Base-by-base conservation (phyloP, 2,888 invertebrate species). In the Torymus aiolomorphi region DNA sequence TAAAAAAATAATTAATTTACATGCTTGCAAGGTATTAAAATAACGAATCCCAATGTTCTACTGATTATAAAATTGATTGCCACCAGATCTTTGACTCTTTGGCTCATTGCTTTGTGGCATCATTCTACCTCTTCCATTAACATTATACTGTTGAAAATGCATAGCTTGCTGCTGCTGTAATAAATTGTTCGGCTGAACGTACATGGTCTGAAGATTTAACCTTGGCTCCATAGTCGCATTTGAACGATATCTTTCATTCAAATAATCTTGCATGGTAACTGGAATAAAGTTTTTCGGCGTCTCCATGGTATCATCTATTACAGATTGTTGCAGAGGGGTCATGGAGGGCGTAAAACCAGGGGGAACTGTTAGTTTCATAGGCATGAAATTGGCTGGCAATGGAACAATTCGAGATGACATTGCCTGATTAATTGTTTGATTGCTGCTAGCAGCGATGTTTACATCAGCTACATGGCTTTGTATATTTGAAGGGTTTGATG, bases 51-150 rank as follows among this genome's bases (percentile, higher is more conserved):
- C 31, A 12, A 11, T 13, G 51, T 73, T 62, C 52, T 54, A 54
- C 31, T 20, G 16, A 57, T 70, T 63, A 10, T 77, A 65, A 71
- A 72, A 72, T 24, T 78, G 72, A 67, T 31, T 42, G 12, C 20
- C 16, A 42, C 5, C 20, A 10, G n/a, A 65, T 31, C 24, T 51
- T 8, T 65, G 16, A 12, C 24, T 49, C 18, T 31, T 62, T 62
- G 24, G 31, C 0, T 67, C 67, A 20, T 10, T 72, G 3, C 16
- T 51, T 62, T 42, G 67, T 5, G 18, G 42, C 4, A 69, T 16
- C 0, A 13, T 56, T 59, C 57, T 10, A 54, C 57, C 61, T 42
- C 12, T 16, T 52, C 42, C 4, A 54, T n/a, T 12, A 1, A 52
- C 10, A 31, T 67, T 57, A 13, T 67, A 69, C 11, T 61, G 78